Conservation (phyloP, 2,113 vertebrate species). For the Pseudopipra pipra region DNA sequence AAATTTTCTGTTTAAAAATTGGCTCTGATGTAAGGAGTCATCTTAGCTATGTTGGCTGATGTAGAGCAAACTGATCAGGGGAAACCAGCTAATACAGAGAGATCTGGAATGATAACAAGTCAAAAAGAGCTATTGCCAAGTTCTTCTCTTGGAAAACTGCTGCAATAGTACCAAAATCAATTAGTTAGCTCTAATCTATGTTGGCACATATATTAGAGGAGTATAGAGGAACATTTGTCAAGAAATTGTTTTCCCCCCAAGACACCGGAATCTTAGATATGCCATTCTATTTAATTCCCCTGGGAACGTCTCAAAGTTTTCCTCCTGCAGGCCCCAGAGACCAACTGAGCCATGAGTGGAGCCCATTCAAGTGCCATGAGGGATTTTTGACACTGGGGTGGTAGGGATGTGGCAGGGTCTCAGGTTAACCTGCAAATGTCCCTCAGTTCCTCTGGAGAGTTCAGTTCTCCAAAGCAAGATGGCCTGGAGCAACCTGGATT, state of each 20-base stretch:
- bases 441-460: neutral
- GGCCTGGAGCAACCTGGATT: neutral
- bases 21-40: neutral
- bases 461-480: neutral
- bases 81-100: neutral
- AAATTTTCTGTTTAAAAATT: neutral
- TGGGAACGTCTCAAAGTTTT: neutral
- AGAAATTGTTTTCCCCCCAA: neutral
- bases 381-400: fast-evolving
- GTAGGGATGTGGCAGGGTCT: neutral
- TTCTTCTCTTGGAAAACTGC: neutral
- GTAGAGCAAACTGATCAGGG: neutral
- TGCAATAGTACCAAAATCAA: neutral
- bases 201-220: neutral
- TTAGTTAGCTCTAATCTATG: fast-evolving
- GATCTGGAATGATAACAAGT: neutral
- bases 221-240: neutral
- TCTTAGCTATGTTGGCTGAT: neutral
- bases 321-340: neutral
- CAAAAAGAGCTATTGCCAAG: neutral
- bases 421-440: neutral
- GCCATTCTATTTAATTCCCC: neutral
- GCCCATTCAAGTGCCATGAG: fast-evolving
- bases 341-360: neutral
- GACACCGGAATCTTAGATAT: no score